These are phyloP conservation scores for Reticulitermes speratus DNA, from an alignment of 1,140 invertebrate species.

Conservation along the genomic window DNA sequence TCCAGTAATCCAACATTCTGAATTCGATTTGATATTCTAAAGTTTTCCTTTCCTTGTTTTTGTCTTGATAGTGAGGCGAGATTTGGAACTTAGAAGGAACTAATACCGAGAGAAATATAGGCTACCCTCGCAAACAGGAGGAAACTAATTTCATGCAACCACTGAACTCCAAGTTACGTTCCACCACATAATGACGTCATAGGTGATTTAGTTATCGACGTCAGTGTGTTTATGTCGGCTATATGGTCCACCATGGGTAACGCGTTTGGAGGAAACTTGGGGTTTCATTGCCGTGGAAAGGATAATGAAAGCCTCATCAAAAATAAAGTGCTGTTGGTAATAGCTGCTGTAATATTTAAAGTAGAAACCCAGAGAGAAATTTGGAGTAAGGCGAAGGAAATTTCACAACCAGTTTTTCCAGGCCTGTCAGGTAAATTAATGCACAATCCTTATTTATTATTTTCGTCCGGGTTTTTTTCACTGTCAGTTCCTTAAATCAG, in stretches of 20 bases:
- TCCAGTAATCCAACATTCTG: too few relatives aligned
- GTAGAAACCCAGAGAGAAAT: background rate
- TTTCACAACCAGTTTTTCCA: too few relatives aligned
- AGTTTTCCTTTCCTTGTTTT: too few relatives aligned
- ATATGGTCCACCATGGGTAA: background rate
- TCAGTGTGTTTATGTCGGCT: background rate
- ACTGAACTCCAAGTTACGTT: background rate
- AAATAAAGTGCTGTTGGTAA: background rate
- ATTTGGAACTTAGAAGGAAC: too few relatives aligned
- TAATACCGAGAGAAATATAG: too few relatives aligned
- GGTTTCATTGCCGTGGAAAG: background rate
- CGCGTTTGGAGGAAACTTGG: background rate
- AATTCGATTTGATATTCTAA: too few relatives aligned
- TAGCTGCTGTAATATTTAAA: constrained; percentile 11
- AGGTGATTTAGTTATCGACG: background rate
- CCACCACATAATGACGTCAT: background rate
- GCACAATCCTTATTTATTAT: too few relatives aligned
- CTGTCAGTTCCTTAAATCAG: too few relatives aligned
- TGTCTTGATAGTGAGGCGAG: too few relatives aligned
- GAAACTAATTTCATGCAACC: constrained; percentile 12
- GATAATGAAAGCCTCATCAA: background rate
- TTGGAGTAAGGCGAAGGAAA: background rate
- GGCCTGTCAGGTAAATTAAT: too few relatives aligned
- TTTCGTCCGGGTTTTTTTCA: too few relatives aligned
- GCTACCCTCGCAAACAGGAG: background rate